Percentiles rank a stretch among this genome's conserved stretches.
phyloP scores from a whole-genome alignment of 2,888 invertebrate genomes.

The Hypena proboscidalis region DNA sequence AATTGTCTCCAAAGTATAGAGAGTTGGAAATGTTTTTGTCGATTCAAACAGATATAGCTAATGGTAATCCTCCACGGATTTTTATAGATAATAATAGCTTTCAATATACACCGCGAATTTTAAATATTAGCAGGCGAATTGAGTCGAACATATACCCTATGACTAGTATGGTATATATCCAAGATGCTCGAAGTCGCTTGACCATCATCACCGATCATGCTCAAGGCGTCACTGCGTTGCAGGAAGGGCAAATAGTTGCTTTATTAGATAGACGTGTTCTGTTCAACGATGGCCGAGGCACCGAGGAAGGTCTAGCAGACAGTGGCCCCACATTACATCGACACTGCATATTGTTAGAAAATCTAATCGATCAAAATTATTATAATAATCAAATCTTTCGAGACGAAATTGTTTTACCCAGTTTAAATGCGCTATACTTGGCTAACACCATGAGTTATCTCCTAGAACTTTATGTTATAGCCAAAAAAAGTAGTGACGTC shows the following conservation, averaged over 20 bases:
- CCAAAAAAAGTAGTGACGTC: constrained; percentile 51
- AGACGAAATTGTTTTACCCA: constrained; percentile 56
- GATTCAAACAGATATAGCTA: constrained; percentile 92
- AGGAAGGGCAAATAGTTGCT: constrained; percentile 95
- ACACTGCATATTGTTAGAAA: constrained; percentile 70
- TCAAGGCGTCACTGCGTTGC: constrained; percentile 95
- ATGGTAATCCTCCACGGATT: constrained; percentile 91
- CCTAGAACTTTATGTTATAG: constrained; percentile 64
- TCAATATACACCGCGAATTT: constrained; percentile 91
- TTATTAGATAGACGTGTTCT: constrained; percentile 96
- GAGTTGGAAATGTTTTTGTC: constrained; percentile 96
- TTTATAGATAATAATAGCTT: constrained; percentile 97
- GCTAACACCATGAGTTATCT: constrained; percentile 57
- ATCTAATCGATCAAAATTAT: constrained; percentile 42
- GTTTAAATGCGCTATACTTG: constrained; percentile 60
- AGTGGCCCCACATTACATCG: constrained; percentile 88
- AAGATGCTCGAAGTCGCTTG: constrained; percentile 89
- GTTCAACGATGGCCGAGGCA: constrained; percentile 96
- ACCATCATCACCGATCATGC: constrained; percentile 94
- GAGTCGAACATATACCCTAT: constrained; percentile 99
- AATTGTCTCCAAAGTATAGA: constrained; percentile 92
- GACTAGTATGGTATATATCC: constrained; percentile 93
- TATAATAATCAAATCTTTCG: constrained; percentile 16
- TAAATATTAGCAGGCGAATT: constrained; percentile 91
- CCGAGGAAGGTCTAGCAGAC: constrained; percentile 96